Base-by-base conservation (phyloP, 2,888 invertebrate genomes). In the Rhingia rostrata region DNA sequence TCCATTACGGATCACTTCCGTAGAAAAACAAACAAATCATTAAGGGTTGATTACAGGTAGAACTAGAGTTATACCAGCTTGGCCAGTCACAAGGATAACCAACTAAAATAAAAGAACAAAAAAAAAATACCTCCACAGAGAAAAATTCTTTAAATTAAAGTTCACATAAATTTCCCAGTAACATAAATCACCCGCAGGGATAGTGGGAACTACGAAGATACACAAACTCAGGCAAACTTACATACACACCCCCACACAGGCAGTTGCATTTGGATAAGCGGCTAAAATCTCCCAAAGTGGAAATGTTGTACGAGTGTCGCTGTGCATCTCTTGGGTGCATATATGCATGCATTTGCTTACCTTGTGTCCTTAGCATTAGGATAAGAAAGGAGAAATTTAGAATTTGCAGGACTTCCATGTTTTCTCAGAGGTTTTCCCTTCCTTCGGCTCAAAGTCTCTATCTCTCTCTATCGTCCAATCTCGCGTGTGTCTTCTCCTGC, bases 401-500 rank as follows among this genome's bases (percentile, higher is more conserved):
- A 86, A 89, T 87, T 88, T 90, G 90, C 87, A 88, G 88, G 86
- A 88, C 86, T 87, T 90, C 90, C 90, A 90, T 90, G 86, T 90
- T 90, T 88, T 87, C 89, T 89, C 86, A 87, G 88, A 87, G 79
- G 81, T 86, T 58, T 49, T 43, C 45, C 43, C 22, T 41, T 49
- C 54, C 43, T 32, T 35, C 37, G 35, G 54, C 45, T 69, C 32
- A 14, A 54, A 45, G 47, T 51, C 64, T 10, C 22, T 75, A 33
- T 63, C 37, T 60, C 49, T 49, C 53, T 22, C 33, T 78, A 22
- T 67, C 43, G 41, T 43, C 10, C 30, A 53, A 33, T 35, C 43
- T 6, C 22, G 51, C 53, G 63, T 83, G 60, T 54, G 67, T 53
- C 7, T 39, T 49, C 41, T 9, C 37, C 10, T 37, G 30, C 35